Base-by-base conservation (phyloP, 2,113 vertebrate genomes). In the Gorsachius goisagi region DNA sequence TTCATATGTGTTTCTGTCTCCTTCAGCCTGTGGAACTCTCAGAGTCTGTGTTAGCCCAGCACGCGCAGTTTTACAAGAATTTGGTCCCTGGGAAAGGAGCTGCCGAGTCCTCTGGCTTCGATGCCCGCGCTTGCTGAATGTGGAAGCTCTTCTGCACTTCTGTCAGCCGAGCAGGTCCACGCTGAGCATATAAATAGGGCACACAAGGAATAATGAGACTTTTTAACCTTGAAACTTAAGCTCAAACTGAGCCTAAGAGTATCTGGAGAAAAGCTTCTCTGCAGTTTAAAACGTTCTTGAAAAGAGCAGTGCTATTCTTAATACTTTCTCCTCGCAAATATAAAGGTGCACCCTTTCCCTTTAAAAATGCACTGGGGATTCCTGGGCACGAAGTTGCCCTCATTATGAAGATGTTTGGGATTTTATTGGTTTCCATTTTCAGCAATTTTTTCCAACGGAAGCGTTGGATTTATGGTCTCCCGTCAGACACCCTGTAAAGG, bases 401-500 rank as follows among this genome's bases (percentile, higher is more conserved):
- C 37, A 23, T 85, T 55, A 18, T 21, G 84, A 32, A 92, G 76
- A 24, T 66, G 37, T 85, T 81, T 67, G 88, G 84, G 85, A 20
- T 84, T 91, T 93, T 44, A 72, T 8, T 39, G 62, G 23, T 32
- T 82, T 73, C 56, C 23, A 1, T 53, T 91, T 52, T 5, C 73
- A 89, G 84, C 76, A 50, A 9, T 60, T 87, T 91, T 91, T 81
- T 4, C 60, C 69, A 20, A 68, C 18, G 39, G 39, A 94, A 92
- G 85, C 64, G 24, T 28, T 33, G 69, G 66, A 87, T 93, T 89
- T 96, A 87, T 47, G 44, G 24, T 45, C 69, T 90, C 77, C 37
- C 68, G 81, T 17, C 89, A 87, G 76, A 2, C 69, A 9, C 27
- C 0, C 17, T 3, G 2, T 11, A 72, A 32, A 75, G 81, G 74